Base-by-base conservation (phyloP, 1,140 invertebrate genomes). In the Pachypeltis micranthus region DNA sequence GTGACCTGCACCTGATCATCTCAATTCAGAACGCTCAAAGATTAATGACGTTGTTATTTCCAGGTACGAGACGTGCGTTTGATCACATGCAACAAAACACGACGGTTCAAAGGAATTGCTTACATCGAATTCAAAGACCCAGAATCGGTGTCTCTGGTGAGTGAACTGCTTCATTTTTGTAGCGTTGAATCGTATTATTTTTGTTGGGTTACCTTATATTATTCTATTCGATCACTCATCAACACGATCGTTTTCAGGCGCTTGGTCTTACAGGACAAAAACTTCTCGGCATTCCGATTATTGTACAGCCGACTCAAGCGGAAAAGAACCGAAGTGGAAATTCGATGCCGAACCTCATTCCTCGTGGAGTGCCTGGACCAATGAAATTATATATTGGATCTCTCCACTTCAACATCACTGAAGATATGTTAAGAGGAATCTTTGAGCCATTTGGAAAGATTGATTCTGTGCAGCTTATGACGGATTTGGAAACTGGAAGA, bases 401-500 rank as follows among this genome's bases (percentile, higher is more conserved):
- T 27, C 77, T 99, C 26, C 97, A 99, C 78, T 98, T 96, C 71
- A 98, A 98, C 72, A 99, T 99, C 60, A 98, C 93, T 19, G 96
- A 99, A 79, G 96, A 99, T 63, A 99, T 99, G 97, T 78, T 99
- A 23, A 77, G 87, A 67, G 93, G 93, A 26, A 98, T 99, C 64
- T 99, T 99, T 79, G 96, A 99, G 77, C 96, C 97, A 1, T 99
- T 99, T 79, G 97, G 97, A 60, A 95, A 95, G 81, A 96, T 99
- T 73, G 94, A 98, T 73, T 90, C 89, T 65, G 96, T 99, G 70
- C 92, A 97, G 74, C 76, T 99, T 23, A 94, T 97, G 70, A 92
- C 88, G 77, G 95, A 99, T 76, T 86, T 88, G 27, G 94, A 98
- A 76, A 93, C 91, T 28, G 90, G 89, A 24, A 82, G 93, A 66